Conservation (phyloP, 2,888 invertebrate species). For the Scaptomyza tumidula region DNA sequence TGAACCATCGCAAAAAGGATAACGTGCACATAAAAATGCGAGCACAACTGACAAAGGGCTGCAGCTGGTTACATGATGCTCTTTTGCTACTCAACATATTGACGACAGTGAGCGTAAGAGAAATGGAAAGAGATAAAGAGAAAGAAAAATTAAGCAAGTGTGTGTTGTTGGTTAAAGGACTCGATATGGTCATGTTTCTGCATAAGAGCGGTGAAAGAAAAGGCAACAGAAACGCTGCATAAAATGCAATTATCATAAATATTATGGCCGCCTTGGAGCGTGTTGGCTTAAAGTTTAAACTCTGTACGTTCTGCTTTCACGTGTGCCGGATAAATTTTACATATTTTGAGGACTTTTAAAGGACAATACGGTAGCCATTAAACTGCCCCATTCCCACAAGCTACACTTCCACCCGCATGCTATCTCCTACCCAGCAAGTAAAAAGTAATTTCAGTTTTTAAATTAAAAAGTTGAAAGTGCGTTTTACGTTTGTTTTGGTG, state of each 20-base stretch:
- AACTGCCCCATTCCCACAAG: constrained; percentile 23
- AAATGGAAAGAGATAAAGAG: background rate
- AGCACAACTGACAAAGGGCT: constrained; percentile 30
- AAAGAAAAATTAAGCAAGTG: constrained; percentile 1
- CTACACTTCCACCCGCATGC: background rate
- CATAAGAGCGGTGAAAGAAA: constrained; percentile 51
- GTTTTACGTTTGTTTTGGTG: constrained; percentile 64
- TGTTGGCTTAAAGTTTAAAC: constrained; percentile 31
- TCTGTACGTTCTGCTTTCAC: constrained; percentile 17
- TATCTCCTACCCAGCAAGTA: constrained; percentile 18
- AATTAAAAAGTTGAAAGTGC: constrained; percentile 80
- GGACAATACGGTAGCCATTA: constrained; percentile 71
- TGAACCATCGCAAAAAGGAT: constrained; percentile 67
- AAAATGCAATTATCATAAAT: constrained; percentile 80
- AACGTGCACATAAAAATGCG: constrained; percentile 58
- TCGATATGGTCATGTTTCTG: constrained; percentile 61
- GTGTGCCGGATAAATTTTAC: constrained; percentile 41
- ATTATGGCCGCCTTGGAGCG: constrained; percentile 60
- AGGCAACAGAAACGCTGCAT: constrained; percentile 60
- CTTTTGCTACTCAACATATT: constrained; percentile 56
- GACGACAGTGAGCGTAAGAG: constrained; percentile 22
- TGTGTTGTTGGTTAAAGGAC: constrained; percentile 76
- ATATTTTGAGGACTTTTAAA: constrained; percentile 73
- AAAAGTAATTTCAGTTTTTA: constrained; percentile 77
- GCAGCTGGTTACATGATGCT: constrained; percentile 11